Conservation (phyloP, 2,888 invertebrate genomes). For the Coelogynopora nodosa region DNA sequence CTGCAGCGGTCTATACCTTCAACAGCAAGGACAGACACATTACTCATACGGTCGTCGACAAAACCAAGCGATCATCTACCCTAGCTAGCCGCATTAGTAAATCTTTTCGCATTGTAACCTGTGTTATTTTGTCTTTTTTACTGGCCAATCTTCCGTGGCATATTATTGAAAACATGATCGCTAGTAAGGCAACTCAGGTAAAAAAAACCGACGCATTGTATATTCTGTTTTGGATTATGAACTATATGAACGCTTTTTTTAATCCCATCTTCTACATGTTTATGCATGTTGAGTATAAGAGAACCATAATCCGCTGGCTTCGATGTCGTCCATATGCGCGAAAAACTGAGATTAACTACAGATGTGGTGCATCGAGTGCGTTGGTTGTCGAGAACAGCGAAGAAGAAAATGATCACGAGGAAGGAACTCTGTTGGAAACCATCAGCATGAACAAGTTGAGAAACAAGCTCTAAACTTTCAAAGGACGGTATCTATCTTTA, state of each 20-base stretch:
- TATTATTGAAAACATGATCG: conserved; percentile 40
- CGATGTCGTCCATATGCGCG: conserved; percentile 23
- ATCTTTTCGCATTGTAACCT: conserved; percentile 43
- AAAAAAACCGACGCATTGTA: conserved; percentile 33
- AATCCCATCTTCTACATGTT: conserved; percentile 45
- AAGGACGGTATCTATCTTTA: too few relatives aligned
- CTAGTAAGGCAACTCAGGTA: not conserved
- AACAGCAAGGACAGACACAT: not conserved
- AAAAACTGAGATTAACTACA: not conserved
- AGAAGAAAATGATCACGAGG: not conserved
- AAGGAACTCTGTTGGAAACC: not conserved
- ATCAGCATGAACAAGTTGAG: not conserved
- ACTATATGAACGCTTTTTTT: conserved; percentile 43
- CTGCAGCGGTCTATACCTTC: not conserved
- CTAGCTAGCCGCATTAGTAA: conserved; percentile 13
- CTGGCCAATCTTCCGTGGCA: conserved; percentile 44
- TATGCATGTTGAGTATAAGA: conserved; percentile 39
- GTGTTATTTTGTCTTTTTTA: conserved; percentile 40
- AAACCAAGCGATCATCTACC: not conserved
- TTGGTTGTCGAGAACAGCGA: not conserved
- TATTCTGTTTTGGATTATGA: conserved; percentile 41
- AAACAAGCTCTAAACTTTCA: not conserved
- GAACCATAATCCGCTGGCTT: conserved; percentile 24
- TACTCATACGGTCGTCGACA: not conserved
- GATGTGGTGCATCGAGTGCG: not conserved